phyloP scores from a whole-genome alignment of 2,797 vertebrate species.

The Pseudochaenichthys georgianus region DNA sequence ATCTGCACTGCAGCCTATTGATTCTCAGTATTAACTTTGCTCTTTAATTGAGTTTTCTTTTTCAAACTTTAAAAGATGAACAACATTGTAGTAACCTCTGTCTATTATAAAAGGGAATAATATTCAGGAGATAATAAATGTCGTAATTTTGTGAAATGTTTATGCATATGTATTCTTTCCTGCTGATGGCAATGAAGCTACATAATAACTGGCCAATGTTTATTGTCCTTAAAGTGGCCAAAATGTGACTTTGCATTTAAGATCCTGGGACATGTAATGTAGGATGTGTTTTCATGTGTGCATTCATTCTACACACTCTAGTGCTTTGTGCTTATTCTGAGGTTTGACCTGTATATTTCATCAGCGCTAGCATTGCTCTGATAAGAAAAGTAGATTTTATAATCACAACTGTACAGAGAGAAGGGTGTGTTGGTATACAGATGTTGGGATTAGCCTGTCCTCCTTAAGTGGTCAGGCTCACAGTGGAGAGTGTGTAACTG shows the following conservation, averaged over 20 bases:
- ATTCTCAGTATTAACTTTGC: conserved; percentile 12
- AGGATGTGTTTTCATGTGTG: conserved; percentile 1
- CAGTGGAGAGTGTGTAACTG: neutral
- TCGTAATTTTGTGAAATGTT: neutral
- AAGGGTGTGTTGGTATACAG: neutral
- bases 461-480: neutral
- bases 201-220: neutral
- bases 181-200: neutral
- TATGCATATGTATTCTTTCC: neutral
- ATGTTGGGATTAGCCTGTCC: conserved; percentile 6
- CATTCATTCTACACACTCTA: neutral
- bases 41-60: neutral
- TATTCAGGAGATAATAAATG: neutral
- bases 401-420: neutral
- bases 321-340: too few species aligned
- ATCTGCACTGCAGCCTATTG: neutral
- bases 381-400: neutral
- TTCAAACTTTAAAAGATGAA: neutral
- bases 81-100: neutral
- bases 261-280: conserved; percentile 7
- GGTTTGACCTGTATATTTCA: conserved; percentile 26
- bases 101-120: neutral
- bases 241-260: conserved; percentile 17
- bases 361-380: neutral
- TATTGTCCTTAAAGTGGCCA: neutral